Conservation (phyloP, 2,888 invertebrate species). For the Cecidostiba fungosa region DNA sequence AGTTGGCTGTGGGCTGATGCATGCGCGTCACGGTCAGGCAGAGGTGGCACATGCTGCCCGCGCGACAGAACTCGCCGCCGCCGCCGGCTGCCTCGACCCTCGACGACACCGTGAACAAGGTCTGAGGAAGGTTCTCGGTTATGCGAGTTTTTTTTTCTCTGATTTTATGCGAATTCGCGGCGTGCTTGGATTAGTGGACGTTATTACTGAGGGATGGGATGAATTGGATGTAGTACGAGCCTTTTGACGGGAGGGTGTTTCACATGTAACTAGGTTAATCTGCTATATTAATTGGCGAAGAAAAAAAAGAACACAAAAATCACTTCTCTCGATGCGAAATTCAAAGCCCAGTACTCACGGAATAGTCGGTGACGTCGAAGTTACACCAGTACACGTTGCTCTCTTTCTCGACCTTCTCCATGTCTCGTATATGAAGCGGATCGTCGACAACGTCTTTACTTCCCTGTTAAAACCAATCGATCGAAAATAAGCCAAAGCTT, state of each 20-base stretch:
- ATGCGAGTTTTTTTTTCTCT: conserved; percentile 5
- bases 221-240: not conserved
- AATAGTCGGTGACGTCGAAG: conserved; percentile 91
- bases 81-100: conserved; percentile 90
- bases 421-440: conserved; percentile 78
- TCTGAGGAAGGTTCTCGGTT: conserved; percentile 79
- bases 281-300: not conserved
- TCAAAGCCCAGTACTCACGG: conserved; percentile 80
- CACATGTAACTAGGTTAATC: not conserved
- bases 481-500: not conserved
- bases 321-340: not conserved
- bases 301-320: not conserved
- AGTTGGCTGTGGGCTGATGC: conserved; percentile 62
- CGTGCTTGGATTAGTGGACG: not conserved
- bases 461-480: conserved; percentile 36
- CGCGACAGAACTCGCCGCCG: conserved; percentile 90
- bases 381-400: conserved; percentile 82
- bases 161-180: not conserved
- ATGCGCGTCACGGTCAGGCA: conserved; percentile 86
- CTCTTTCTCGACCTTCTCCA: conserved; percentile 80
- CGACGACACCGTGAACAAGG: conserved; percentile 90
- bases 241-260: not conserved
- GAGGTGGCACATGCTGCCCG: conserved; percentile 93
- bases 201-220: not conserved
- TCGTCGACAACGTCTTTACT: conserved; percentile 73